These are phyloP conservation scores for Propithecus perrieri DNA, from an alignment of 2,797 vertebrate species.

Conservation along the genomic window DNA sequence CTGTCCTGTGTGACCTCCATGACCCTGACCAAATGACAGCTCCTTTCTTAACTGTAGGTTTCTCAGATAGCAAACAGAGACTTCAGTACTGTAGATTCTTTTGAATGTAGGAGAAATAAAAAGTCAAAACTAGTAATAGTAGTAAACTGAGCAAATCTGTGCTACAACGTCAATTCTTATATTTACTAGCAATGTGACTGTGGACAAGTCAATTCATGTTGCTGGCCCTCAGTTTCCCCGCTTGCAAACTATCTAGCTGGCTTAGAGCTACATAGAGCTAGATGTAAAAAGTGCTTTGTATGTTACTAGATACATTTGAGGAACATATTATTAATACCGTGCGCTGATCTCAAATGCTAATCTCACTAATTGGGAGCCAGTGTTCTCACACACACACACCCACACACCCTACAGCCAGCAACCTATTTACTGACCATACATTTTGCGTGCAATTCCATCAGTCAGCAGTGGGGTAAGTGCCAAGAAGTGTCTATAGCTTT, in stretches of 20 bases:
- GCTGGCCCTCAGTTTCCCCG: neutral
- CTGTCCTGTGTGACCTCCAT: neutral
- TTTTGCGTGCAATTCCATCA: neutral
- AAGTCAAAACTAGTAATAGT: neutral
- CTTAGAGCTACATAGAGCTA: neutral
- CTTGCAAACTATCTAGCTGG: neutral
- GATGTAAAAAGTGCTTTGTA: neutral
- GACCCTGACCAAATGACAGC: neutral
- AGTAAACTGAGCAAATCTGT: neutral
- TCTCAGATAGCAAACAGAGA: neutral
- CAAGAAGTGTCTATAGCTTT: neutral
- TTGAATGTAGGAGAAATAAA: neutral
- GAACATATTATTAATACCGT: neutral
- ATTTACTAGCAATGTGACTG: neutral
- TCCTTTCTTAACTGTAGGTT: neutral
- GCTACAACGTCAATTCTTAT: neutral
- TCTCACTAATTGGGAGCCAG: neutral
- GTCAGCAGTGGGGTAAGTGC: neutral
- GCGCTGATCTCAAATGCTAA: slow-evolving; percentile 17
- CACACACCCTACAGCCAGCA: neutral
- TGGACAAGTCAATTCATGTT: neutral
- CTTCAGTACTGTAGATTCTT: neutral
- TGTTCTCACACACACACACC: neutral
- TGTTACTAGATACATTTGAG: neutral
- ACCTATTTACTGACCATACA: neutral